Evolutionary conservation across 1,140 invertebrate genomes (phyloP).

Genomic region (Nylanderia fulva): DNA sequence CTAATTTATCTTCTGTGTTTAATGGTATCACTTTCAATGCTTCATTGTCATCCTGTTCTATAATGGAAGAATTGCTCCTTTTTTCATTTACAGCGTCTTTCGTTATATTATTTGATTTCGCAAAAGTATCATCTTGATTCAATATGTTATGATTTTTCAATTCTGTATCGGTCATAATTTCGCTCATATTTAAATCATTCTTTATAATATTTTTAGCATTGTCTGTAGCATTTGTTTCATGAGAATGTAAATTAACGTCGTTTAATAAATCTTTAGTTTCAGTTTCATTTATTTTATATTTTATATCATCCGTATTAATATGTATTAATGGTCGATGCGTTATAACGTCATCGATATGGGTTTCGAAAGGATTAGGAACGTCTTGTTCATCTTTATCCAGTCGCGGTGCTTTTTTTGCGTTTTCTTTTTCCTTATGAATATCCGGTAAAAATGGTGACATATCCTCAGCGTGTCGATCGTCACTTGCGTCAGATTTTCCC

Average conservation of each 20-base stretch:
- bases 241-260: slow-evolving; percentile 35
- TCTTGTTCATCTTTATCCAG: slow-evolving; percentile 83
- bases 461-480: slow-evolving; percentile 80
- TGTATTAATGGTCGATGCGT: slow-evolving; percentile 54
- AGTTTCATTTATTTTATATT: slow-evolving; percentile 30
- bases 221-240: background rate
- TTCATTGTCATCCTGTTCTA: slow-evolving; percentile 43
- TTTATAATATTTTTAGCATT: background rate
- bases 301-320: slow-evolving; percentile 19
- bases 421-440: slow-evolving; percentile 79
- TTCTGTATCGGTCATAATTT: slow-evolving; percentile 41
- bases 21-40: slow-evolving; percentile 65
- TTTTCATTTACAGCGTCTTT: background rate
- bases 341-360: slow-evolving; percentile 78
- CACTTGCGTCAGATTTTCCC: slow-evolving; percentile 61
- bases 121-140: background rate
- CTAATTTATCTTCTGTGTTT: slow-evolving; percentile 18
- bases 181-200: background rate
- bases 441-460: slow-evolving; percentile 89
- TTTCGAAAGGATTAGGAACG: slow-evolving; percentile 82
- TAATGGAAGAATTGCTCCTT: background rate
- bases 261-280: slow-evolving; percentile 62
- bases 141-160: background rate
- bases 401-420: slow-evolving; percentile 79
- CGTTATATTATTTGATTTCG: background rate